phyloP scores from a whole-genome alignment of 1,140 invertebrate genomes.

The Papilio xuthus region DNA sequence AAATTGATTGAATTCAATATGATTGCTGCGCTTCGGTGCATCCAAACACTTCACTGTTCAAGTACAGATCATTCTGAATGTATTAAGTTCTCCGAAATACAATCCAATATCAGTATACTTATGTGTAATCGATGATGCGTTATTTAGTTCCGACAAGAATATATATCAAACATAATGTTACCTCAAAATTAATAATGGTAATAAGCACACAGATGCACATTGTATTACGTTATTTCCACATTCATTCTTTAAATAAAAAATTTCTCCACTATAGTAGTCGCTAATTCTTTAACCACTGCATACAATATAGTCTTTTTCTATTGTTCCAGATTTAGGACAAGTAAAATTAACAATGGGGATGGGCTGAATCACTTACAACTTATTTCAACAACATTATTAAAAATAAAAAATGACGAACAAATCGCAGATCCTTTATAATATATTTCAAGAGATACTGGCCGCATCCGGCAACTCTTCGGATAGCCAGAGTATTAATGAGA shows the following conservation, averaged over 20 bases:
- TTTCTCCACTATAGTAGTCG: no score
- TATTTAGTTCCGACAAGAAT: no score
- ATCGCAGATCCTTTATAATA: constrained; percentile 67
- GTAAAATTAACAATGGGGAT: constrained; percentile 10
- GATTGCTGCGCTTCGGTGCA: not conserved
- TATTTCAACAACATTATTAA: not conserved
- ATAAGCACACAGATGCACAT: no score
- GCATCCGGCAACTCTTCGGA: constrained; percentile 69
- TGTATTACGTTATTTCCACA: no score
- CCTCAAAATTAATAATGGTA: no score
- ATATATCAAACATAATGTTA: no score
- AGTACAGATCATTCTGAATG: no score
- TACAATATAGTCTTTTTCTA: not conserved
- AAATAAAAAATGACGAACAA: constrained; percentile 66
- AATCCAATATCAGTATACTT: no score
- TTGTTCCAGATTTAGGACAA: constrained; percentile 1
- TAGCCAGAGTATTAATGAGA: constrained; percentile 60
- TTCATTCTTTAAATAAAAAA: no score
- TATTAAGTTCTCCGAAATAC: no score
- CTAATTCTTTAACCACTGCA: no score
- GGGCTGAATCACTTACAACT: not conserved
- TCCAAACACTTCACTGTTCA: not conserved
- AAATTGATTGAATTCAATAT: not conserved
- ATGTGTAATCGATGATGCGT: no score
- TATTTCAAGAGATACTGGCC: constrained; percentile 72